Percentiles rank a stretch among this genome's conserved stretches.
Conservation (phyloP, 2,113 vertebrate species). For the Chiloscyllium plagiosum region DNA sequence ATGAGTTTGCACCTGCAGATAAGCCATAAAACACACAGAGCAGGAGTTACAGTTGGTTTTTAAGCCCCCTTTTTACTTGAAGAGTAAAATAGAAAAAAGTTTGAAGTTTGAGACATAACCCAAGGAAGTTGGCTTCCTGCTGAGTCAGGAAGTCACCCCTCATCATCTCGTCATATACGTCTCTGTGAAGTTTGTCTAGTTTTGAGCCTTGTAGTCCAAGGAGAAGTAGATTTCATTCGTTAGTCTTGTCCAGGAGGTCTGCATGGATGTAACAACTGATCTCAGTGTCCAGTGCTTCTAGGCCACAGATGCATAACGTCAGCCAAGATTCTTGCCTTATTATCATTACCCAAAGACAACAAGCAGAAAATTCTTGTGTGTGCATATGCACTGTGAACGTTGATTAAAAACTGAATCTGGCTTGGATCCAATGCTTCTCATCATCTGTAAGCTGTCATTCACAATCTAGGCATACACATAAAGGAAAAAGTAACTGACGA, state of each 20-base stretch:
- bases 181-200: not conserved
- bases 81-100: no score
- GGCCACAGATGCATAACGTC: not conserved
- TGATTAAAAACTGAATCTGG: not conserved
- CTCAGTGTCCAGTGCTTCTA: not conserved
- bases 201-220: not conserved
- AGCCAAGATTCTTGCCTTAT: not conserved
- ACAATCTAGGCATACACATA: not conserved
- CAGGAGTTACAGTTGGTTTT: no score
- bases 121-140: no score
- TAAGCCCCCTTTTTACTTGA: no score
- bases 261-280: not conserved
- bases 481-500: not conserved
- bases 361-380: not conserved
- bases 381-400: not conserved
- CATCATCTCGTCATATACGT: no score
- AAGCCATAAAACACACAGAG: no score
- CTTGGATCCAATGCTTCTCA: not conserved
- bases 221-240: not conserved
- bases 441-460: no score
- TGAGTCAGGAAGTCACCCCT: no score
- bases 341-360: not conserved
- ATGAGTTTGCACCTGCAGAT: no score
- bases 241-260: not conserved
- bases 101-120: no score